Evolutionary conservation across 2,888 invertebrate species (phyloP), one percentile per base, ranked within the genome.

Genomic region (Carcina quercana): DNA sequence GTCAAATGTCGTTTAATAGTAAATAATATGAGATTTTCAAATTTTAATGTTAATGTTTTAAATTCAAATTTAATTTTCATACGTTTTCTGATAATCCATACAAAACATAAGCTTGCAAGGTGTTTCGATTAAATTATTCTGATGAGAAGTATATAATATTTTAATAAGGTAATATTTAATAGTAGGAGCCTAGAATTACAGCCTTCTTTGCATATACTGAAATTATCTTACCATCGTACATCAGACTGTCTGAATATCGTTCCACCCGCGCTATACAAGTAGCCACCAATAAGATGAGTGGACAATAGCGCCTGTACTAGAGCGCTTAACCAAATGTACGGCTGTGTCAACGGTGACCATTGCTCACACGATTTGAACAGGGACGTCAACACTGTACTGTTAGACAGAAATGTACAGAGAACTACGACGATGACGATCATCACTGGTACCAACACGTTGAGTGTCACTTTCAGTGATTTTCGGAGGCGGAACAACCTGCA

Each of bases 301-400:
- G 89, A 89, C 53, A 90, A 70, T 48, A 90, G 71, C 26, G 89
- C 85, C 60, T 90, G 89, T 19, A 89, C 85, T 41, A 87, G 63
- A 1, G 88, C 87, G 45, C 87, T 88, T 52, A 88, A 88, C 90
- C 90, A 90, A 40, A 83, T 70, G 15, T 67, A 66, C 0, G 82
- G 79, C 34, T 76, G 58, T 1, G 58, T 50, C 5, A 82, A 42
- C 32, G 70, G 60, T 28, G 50, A 42, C 83, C 83, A 82, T 55
- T 70, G 61, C 53, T 75, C 62, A 47, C 72, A 71, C 54, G 84
- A 71, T 52, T 76, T 59, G 53, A 79, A 59, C 60, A 79, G 42
- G 10, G 60, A 37, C 47, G 62, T 45, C 32, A 74, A 34, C 28
- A 67, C 69, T 44, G 66, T 39, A 35, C 59, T 43, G 44, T 70